These are phyloP conservation scores for Syrista parreyssii DNA, from an alignment of 2,888 invertebrate species.

Conservation along the genomic window DNA sequence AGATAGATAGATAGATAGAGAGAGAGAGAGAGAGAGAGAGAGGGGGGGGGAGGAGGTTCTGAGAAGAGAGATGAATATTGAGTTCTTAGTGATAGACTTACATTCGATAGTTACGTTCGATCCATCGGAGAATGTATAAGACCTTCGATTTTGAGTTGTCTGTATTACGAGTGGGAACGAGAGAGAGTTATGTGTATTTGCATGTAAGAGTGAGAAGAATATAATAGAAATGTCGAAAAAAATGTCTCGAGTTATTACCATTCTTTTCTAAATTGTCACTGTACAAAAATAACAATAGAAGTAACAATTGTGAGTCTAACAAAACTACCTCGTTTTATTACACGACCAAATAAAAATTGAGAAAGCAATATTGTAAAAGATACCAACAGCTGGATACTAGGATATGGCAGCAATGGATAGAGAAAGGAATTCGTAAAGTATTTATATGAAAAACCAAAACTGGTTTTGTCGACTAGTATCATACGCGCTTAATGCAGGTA, in stretches of 20 bases:
- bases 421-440: not conserved
- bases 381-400: not conserved
- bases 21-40: slow-evolving; percentile 15
- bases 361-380: not conserved
- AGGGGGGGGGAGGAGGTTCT: not conserved
- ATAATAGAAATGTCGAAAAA: not conserved
- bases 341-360: not conserved
- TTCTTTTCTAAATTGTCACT: not conserved
- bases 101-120: no score
- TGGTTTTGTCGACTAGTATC: not conserved
- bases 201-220: not conserved
- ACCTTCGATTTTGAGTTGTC: no score
- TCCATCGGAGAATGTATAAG: no score
- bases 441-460: not conserved
- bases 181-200: no score
- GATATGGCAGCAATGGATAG: not conserved
- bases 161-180: no score
- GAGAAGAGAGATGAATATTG: no score
- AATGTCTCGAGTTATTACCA: not conserved
- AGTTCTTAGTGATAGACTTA: no score
- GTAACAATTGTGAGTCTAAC: not conserved
- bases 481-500: not conserved
- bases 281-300: not conserved
- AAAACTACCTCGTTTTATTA: not conserved
- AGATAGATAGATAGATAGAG: no score